Evolutionary conservation across 30 jellyfish, hydroid and myxozoan genomes (phyloP), one percentile per base, ranked within the genome.

Genomic region (Mastigias papua): DNA sequence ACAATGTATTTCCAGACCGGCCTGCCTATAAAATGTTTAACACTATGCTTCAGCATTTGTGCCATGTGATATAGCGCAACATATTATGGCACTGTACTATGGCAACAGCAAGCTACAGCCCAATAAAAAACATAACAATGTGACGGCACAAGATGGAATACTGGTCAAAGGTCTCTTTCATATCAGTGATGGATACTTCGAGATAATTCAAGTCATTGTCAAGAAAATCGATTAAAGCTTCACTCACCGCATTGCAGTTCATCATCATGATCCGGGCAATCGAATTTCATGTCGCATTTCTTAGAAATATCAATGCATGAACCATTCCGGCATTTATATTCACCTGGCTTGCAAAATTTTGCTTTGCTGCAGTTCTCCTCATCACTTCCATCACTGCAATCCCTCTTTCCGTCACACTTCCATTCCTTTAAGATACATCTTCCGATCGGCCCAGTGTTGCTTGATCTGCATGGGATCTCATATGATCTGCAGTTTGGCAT

Each of bases 311-410:
- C 89, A 54, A 91, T 76, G 48, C 97, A 91, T 11, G 68, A 46
- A 5, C 98, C 93, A 48, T 68, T 63, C n/a, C 51, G 30, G 33
- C 96, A 84, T 31, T 76, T 76, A 90, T 73, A 91, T 74, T 77
- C 76, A 1, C 33, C 57, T 50, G 79, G 77, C 20, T 28, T 49
- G 75, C 82, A 61, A 19, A 27, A 20, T 5, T 51, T 15, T 6
- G 61, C 60, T 0, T 64, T 20, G 42, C 58, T 69, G 49, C 97
- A 90, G 49, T 63, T 79, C 61, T 85, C 93, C 78, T 91, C 98
- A 54, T 91, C 98, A 34, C 96, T 69, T 23, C 93, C 98, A 69
- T 91, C 98, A 20, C 25, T 34, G 88, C 98, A 91, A 54, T 91
- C 98, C 20, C 86, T 60, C 29, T 72, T 65, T 23, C 98, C 98